Percentiles rank a stretch among this genome's conserved stretches.
These are phyloP conservation scores for Linepithema humile DNA, from an alignment of 1,140 invertebrate species.

Conservation along the genomic window DNA sequence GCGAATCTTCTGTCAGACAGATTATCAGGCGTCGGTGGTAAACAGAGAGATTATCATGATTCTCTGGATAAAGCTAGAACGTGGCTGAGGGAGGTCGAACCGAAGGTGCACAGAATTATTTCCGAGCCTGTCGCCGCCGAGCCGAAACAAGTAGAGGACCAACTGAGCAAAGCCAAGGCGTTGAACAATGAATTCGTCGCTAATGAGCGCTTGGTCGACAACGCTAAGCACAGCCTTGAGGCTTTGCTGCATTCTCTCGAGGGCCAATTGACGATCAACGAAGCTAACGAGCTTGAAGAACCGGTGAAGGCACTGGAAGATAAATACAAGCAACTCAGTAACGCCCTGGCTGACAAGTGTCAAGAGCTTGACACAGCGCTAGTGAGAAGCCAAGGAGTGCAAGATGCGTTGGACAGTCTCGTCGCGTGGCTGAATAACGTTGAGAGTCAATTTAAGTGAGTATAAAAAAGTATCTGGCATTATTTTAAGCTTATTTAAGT, in stretches of 20 bases:
- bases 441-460: slow-evolving; percentile 92
- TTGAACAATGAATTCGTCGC: slow-evolving; percentile 94
- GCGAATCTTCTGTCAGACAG: slow-evolving; percentile 93
- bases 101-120: slow-evolving; percentile 89
- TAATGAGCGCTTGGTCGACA: slow-evolving; percentile 93
- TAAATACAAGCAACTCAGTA: slow-evolving; percentile 90
- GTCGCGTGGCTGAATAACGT: slow-evolving; percentile 93
- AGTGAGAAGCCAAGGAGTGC: slow-evolving; percentile 96
- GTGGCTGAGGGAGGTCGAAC: slow-evolving; percentile 94
- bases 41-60: slow-evolving; percentile 93
- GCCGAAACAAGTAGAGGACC: slow-evolving; percentile 94
- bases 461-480: slow-evolving; percentile 31
- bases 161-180: slow-evolving; percentile 92
- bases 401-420: slow-evolving; percentile 95
- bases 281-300: slow-evolving; percentile 91
- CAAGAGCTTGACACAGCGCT: slow-evolving; percentile 94
- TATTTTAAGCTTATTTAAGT: not conserved
- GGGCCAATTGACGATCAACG: slow-evolving; percentile 91
- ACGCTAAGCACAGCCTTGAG: slow-evolving; percentile 89
- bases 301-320: slow-evolving; percentile 91
- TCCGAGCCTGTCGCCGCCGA: slow-evolving; percentile 94
- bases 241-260: slow-evolving; percentile 91
- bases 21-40: slow-evolving; percentile 90
- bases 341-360: slow-evolving; percentile 91
- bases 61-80: slow-evolving; percentile 91